Evolutionary conservation across 2,888 invertebrate species (phyloP), one percentile per base, ranked within the genome.

Genomic region (Drosophila maculinotata): DNA sequence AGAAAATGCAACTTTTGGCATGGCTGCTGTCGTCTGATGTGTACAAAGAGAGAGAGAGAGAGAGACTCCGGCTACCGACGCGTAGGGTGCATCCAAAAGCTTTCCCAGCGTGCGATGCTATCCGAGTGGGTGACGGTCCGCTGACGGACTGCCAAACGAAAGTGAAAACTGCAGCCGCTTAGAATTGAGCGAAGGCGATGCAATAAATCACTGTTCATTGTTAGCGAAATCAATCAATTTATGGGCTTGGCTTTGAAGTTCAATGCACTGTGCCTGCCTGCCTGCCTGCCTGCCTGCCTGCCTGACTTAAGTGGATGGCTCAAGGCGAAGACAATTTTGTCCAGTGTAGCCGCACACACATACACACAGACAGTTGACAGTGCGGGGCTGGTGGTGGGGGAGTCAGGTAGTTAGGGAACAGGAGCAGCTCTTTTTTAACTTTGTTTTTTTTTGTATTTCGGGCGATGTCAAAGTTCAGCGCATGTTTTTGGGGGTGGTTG

Each of bases 1-100:
- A 87, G 87, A 89, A 89, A 89, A 83, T 81, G 84, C 88, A 86
- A 81, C 87, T 88, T 87, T 89, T 89, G 89, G 86, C 90, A 89
- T 87, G 63, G 76, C 62, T 47, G 49, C 79, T 70, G 68, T 63
- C 47, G 70, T 70, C 60, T 53, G 54, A 38, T 45, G 54, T 35
- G 38, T 28, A 49, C n/a, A n/a, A n/a, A n/a, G n/a, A n/a, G n/a
- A n/a, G n/a, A n/a, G n/a, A n/a, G n/a, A n/a, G n/a, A n/a, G n/a
- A n/a, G n/a, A n/a, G 28, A 47, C 14, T 8, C 6, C 25, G 33
- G 57, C 59, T 71, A 76, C 76, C 69, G 78, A 62, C 67, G 84
- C 86, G 51, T 80, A 84, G 80, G 80, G 80, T 80, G 84, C 67
- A 74, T 74, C 71, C 63, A 69, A 73, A 59, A 54, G 81, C 87